Evolutionary conservation across 2,797 vertebrate genomes (phyloP), one percentile per base, ranked within the genome.

Genomic region (Myiothlypis coronata): DNA sequence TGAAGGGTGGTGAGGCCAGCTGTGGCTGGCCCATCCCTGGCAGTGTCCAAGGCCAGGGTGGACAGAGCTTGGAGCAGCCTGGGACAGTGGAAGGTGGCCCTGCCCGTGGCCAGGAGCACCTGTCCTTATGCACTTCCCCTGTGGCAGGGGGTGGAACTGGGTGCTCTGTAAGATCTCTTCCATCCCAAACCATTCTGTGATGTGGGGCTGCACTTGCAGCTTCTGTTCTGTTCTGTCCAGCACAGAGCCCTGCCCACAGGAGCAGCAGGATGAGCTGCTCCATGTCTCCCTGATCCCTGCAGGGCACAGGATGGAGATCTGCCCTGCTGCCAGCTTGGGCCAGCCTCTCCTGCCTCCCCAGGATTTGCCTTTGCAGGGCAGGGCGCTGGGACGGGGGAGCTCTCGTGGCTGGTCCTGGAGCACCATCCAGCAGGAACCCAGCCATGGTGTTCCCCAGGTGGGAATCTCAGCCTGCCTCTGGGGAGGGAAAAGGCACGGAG

Each of bases 281-380:
- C 15, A 0, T 3, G 11, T 28, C 4, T 1, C 12, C 0, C 0
- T 5, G 9, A 0, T 24, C 35, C 6, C 56, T 64, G 60, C 11
- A 39, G 70, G 27, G 53, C 22, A 6, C 28, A 17, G 44, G 6
- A 3, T 8, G 20, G 22, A 57, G 34, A 19, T 50, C 9, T 24
- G 56, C 57, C 21, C 18, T 0, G 4, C 56, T 55, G n/a, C 43
- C 56, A 55, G 50, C 60, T 14, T 12, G 14, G 28, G 8, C 47
- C 35, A 5, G 43, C 11, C 0, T 2, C 59, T 47, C 8, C 2
- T 17, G 10, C 0, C 22, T 30, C 18, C 44, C 14, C 1, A 6
- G 49, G 41, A 10, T 44, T 65, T 52, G 24, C 5, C 34, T 27
- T 26, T 0, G 2, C 34, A 5, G 11, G 55, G 39, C 53, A 6